Conservation (phyloP, 1,140 invertebrate genomes). For the Philopotamus ludificatus region DNA sequence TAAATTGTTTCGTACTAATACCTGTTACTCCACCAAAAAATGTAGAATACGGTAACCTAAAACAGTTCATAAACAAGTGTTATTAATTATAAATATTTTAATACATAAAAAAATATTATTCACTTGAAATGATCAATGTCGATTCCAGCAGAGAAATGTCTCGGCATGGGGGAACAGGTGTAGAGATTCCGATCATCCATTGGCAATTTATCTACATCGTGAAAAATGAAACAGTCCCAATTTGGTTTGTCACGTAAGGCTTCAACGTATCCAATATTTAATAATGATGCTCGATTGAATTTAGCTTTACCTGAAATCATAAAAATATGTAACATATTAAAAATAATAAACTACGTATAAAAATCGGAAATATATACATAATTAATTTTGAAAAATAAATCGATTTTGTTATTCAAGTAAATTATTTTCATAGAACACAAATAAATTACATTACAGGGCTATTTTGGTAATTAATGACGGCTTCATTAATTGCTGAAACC, state of each 20-base stretch:
- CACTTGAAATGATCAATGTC: constrained; percentile 67
- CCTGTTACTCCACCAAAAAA: constrained; percentile 90
- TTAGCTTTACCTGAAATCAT: constrained; percentile 64
- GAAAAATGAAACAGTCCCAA: constrained; percentile 92
- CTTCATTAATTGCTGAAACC: too few species aligned
- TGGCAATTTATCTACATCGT: constrained; percentile 92
- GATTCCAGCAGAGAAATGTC: constrained; percentile 93
- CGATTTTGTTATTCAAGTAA: too few species aligned
- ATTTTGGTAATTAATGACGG: too few species aligned
- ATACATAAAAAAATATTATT: background rate
- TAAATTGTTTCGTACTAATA: constrained; percentile 78
- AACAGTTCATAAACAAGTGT: constrained; percentile 43
- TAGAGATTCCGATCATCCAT: constrained; percentile 92
- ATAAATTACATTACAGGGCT: too few species aligned
- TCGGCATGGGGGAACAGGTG: constrained; percentile 83
- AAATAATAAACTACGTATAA: background rate
- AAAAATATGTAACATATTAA: background rate
- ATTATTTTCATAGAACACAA: too few species aligned
- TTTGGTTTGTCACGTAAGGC: constrained; percentile 71
- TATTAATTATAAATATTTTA: background rate
- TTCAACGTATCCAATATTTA: constrained; percentile 94
- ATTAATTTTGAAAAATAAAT: too few species aligned
- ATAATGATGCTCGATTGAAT: constrained; percentile 90
- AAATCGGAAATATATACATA: too few species aligned
- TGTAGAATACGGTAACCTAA: constrained; percentile 80